Base-by-base conservation (phyloP, 2,797 vertebrate species). In the Synanceia verrucosa region DNA sequence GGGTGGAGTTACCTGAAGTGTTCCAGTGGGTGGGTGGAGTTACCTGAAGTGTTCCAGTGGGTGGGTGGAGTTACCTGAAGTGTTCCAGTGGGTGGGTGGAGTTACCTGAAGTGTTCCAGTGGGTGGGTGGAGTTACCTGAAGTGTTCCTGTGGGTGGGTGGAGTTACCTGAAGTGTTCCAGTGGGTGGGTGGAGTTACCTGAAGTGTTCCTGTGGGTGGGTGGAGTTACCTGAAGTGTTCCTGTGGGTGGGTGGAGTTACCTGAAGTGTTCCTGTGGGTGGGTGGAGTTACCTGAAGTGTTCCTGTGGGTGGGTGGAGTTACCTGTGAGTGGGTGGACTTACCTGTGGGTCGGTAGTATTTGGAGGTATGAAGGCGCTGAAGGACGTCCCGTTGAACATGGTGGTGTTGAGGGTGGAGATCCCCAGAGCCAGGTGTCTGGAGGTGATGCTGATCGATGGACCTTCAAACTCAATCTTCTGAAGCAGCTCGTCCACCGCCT, bases 401-500 rank as follows among this genome's bases (percentile, higher is more conserved):
- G 84, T 90, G 81, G 91, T 44, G 79, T 96, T 94, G 68, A 98
- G 50, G 24, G 96, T 88, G 9, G 95, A 94, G 12, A 99, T 92
- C 12, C 95, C 97, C 73, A 99, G 71, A 18, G 96, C 95, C 0
- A 99, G 89, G 74, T 97, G 95, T 77, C 79, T 92, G 80, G 97
- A 97, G 26, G 93, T 91, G 88, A 98, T 96, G 74, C 87, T 96
- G 85, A 98, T 84, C 2, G 89, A 95, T 0, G 92, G 82, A 21
- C 95, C 96, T 10, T 92, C 91, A 44, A 99, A 96, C 83, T 96
- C 92, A 19, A 99, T 94, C 91, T 98, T 99, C 88, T 96, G 94
- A 46, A 96, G 94, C 90, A 99, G 82, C 57, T 96, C 91, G 43
- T 99, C 97, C n/a, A 99, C 94, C 2, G 96, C 96, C 93, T 93